phyloP scores from a whole-genome alignment of 2,888 invertebrate species.

The Calameuta filiformis region DNA sequence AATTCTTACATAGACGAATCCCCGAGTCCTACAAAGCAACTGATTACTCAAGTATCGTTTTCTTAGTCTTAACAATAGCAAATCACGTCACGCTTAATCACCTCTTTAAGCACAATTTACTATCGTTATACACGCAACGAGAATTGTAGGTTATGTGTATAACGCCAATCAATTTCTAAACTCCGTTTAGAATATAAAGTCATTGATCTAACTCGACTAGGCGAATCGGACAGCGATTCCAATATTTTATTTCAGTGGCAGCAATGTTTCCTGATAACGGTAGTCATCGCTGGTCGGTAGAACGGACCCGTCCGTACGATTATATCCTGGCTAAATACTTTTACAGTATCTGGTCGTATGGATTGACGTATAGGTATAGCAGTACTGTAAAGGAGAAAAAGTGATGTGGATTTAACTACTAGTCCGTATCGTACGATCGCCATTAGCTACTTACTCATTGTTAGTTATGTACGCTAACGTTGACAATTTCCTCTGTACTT shows the following conservation, averaged over 20 bases:
- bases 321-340: not conserved
- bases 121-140: not conserved
- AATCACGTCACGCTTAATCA: not conserved
- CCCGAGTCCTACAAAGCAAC: not conserved
- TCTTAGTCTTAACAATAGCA: not conserved
- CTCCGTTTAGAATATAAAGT: not conserved
- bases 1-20: not conserved
- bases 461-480: not conserved
- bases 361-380: not conserved
- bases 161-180: not conserved
- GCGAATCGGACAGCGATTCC: not conserved
- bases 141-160: not conserved
- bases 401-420: not conserved
- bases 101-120: not conserved
- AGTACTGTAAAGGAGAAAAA: not conserved
- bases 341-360: not conserved
- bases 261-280: conserved; percentile 4
- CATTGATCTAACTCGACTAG: not conserved
- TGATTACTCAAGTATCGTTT: not conserved
- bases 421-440: not conserved
- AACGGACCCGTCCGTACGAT: not conserved
- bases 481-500: not conserved
- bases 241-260: conserved; percentile 1
- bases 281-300: not conserved
- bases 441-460: not conserved